Percentiles rank a stretch among this genome's conserved stretches.
These are phyloP conservation scores for Branchinecta lynchi DNA, from an alignment of 1,140 invertebrate species.

Conservation along the genomic window DNA sequence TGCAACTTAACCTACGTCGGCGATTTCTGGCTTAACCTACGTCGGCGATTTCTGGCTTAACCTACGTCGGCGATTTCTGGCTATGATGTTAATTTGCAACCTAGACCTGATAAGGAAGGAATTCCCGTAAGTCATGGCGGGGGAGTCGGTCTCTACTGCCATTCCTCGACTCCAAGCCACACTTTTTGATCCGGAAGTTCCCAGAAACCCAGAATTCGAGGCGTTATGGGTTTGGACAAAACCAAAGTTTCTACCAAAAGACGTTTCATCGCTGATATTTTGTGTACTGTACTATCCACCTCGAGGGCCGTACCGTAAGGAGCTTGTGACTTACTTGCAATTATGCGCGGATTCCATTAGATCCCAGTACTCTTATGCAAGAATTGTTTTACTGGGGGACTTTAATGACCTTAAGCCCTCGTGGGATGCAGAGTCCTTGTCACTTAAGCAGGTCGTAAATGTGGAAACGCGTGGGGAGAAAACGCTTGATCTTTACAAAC, in stretches of 20 bases:
- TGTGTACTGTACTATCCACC: neutral
- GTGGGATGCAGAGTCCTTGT: neutral
- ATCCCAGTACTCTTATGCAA: neutral
- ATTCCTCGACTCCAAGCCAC: neutral
- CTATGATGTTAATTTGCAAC: neutral
- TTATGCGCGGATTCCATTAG: neutral
- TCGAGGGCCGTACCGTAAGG: neutral
- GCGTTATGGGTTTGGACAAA: neutral
- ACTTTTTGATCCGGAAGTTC: neutral
- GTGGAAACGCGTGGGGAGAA: neutral
- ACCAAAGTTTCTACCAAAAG: neutral
- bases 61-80: too few relatives aligned
- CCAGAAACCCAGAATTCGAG: neutral
- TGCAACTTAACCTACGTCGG: too few relatives aligned
- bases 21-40: too few relatives aligned
- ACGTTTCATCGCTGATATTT: neutral
- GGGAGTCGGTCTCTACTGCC: neutral
- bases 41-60: too few relatives aligned
- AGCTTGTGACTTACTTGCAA: neutral
- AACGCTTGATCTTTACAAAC: neutral
- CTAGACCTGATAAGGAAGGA: neutral
- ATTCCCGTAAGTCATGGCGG: neutral
- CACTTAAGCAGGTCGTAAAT: conserved; percentile 3
- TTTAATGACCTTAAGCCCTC: neutral
- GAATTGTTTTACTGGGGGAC: neutral